Conservation (phyloP, 1,140 invertebrate species). For the Magallana gigas region DNA sequence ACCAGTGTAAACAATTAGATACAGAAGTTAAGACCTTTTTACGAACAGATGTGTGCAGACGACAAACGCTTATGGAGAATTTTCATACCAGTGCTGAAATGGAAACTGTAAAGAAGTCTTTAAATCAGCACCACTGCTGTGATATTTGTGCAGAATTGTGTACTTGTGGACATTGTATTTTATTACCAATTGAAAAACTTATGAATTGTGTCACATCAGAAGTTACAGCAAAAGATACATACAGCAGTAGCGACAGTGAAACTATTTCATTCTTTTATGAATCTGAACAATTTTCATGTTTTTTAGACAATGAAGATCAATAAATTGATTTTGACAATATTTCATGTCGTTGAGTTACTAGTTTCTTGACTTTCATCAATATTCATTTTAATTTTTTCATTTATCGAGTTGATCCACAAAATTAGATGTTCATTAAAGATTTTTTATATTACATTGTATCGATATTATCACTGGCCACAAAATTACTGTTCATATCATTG, state of each 20-base stretch:
- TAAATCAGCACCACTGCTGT: no score
- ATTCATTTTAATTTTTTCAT: no score
- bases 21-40: slow-evolving; percentile 37
- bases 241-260: background rate
- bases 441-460: no score
- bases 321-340: background rate
- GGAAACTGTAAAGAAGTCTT: no score
- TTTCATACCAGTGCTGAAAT: no score
- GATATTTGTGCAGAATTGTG: background rate
- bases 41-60: slow-evolving; percentile 15
- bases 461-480: no score
- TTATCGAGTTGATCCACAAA: no score
- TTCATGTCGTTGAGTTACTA: background rate
- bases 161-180: slow-evolving; percentile 25
- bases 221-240: background rate
- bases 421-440: no score
- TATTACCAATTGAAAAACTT: background rate
- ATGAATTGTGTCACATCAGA: background rate
- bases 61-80: background rate
- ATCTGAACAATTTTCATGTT: background rate
- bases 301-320: background rate
- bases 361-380: background rate
- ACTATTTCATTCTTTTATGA: background rate
- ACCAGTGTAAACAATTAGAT: slow-evolving; percentile 11
- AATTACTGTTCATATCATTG: no score